Evolutionary conservation across 2,113 vertebrate genomes (phyloP), one percentile per base, ranked within the genome.

Genomic region (Malaclemys terrapin): DNA sequence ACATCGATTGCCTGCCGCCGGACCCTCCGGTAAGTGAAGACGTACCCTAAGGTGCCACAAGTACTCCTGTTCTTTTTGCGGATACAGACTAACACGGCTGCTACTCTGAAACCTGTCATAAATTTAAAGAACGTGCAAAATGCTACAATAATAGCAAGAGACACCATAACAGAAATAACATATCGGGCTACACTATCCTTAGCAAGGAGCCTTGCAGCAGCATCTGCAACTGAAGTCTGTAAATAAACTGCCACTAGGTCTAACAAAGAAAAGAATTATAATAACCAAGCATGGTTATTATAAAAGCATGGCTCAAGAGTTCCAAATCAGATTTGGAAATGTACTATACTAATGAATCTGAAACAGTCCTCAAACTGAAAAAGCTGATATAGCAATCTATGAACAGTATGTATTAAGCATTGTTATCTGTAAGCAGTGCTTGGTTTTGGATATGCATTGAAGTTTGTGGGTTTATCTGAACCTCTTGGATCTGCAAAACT

Each of bases 281-380:
- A 25, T 31, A 93, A 88, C 38, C 72, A 82, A 85, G 20, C 17
- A 87, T n/a, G 11, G 5, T 83, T 85, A 12, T n/a, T 47, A 1
- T 45, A 35, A 89, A 6, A 29, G 29, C 24, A 24, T 25, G 6
- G 9, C 45, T 90, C 13, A 24, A 10, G 47, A 90, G 80, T 3
- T 94, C 22, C 82, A 87, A 81, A 87, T 85, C 57, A 72, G 45
- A 8, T 81, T 84, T 88, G 85, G 91, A 94, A 87, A 2, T 14
- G 76, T 10, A 11, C 38, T 57, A 4, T 47, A 56, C 13, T 85
- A 85, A 1, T 65, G 5, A 85, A 65, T n/a, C 2, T 42, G 80
- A 90, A 93, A 87, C 8, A 79, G 47, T 10, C 29, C 56, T 31
- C 0, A 20, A 89, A 90, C 47, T 7, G 16, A 89, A 16, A 14